These are phyloP conservation scores for Drosophila neutralis DNA, from an alignment of 2,888 invertebrate species.

Conservation along the genomic window DNA sequence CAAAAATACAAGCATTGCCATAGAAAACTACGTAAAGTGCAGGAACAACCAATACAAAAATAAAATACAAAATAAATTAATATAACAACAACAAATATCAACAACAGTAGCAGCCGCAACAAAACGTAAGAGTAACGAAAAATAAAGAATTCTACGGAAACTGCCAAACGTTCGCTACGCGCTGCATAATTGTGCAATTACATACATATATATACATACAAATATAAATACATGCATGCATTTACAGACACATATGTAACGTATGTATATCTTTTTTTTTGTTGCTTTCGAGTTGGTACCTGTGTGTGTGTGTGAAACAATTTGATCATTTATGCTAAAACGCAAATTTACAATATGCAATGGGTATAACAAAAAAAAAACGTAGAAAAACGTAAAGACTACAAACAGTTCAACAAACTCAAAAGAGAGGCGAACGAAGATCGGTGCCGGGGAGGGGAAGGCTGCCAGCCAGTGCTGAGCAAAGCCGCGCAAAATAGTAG, in stretches of 20 bases:
- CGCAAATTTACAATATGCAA: slow-evolving; percentile 67
- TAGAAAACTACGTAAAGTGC: slow-evolving; percentile 50
- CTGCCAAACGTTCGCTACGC: slow-evolving; percentile 61
- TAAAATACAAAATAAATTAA: slow-evolving; percentile 36
- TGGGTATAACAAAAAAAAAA: slow-evolving; percentile 30
- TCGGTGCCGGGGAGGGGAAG: slow-evolving; percentile 26
- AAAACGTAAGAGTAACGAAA: slow-evolving; percentile 58
- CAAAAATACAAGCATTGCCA: slow-evolving; percentile 42
- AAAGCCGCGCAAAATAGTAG: slow-evolving; percentile 24
- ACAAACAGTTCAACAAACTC: slow-evolving; percentile 69
- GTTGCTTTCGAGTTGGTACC: slow-evolving; percentile 40
- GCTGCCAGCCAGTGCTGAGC: slow-evolving; percentile 12
- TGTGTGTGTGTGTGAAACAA: slow-evolving; percentile 43
- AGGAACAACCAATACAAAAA: slow-evolving; percentile 23
- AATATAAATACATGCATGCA: slow-evolving; percentile 15
- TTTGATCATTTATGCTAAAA: slow-evolving; percentile 53
- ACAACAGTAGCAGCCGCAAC: slow-evolving; percentile 49
- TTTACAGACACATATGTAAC: slow-evolving; percentile 18
- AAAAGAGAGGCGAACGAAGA: slow-evolving; percentile 45
- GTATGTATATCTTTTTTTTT: slow-evolving; percentile 47
- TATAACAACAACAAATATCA: slow-evolving; percentile 38
- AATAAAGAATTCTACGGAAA: slow-evolving; percentile 40
- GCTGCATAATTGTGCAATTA: slow-evolving; percentile 81
- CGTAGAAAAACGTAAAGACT: slow-evolving; percentile 30
- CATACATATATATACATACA: slow-evolving; percentile 28